Base-by-base conservation (phyloP, 2,888 invertebrate species). In the Erannis defoliaria region DNA sequence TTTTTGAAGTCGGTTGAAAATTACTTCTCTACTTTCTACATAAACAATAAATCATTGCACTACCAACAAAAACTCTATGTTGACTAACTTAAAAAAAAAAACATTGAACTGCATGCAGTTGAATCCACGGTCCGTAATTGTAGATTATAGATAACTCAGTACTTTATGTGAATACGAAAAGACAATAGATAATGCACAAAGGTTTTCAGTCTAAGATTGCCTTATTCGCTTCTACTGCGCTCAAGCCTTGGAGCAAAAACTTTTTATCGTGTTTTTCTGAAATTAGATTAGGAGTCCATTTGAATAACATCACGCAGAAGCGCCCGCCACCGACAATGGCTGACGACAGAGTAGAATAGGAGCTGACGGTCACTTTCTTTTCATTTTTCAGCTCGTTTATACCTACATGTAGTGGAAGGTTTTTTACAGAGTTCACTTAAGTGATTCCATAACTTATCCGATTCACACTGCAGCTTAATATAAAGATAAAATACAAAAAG, bases 261-360 rank as follows among this genome's bases (percentile, higher is more conserved):
- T 62, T 68, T 71, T 68, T 64, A 64, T 62, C 53, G 53, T 55
- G 43, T 46, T 40, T 67, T 66, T 66, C 56, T 67, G 61, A 67
- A 74, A 77, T 76, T 71, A 76, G 74, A 74, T 79, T 75, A 76
- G 68, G 73, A 66, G 71, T 64, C 63, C 67, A 74, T 78, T 78
- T 78, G 73, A 78, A 78, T 80, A 78, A 77, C 75, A 74, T 69
- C 71, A 65, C 69, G 71, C 67, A 53, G 66, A 62, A 63, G 68
- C 66, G 68, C 68, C 37, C 49, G 53, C 53, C 43, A 55, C 62
- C 38, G 51, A 55, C 54, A 58, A 50, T 43, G 49, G 48, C 31
- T 31, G 50, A 53, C 50, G 31, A 55, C 38, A 10, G 26, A n/a
- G 23, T 56, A 62, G 53, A 10, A 10, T 14, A 49, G 35, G 62